Evolutionary conservation across 2,888 invertebrate species (phyloP).

Genomic region (Hymenopus coronatus): DNA sequence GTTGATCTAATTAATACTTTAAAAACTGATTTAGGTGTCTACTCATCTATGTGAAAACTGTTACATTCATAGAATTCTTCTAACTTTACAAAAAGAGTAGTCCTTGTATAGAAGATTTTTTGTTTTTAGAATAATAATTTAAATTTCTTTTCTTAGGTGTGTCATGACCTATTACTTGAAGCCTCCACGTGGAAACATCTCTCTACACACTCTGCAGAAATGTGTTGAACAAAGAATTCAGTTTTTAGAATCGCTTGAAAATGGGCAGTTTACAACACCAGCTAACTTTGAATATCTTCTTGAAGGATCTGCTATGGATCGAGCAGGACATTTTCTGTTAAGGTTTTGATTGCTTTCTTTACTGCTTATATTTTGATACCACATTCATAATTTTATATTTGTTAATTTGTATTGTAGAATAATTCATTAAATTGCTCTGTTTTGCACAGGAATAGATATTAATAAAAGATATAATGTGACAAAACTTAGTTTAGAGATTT

Average conservation of each 20-base stretch:
- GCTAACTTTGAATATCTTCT: slow-evolving; percentile 53
- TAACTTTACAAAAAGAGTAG: too few relatives aligned
- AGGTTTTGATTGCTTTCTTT: slow-evolving; percentile 1
- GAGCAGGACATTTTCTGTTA: slow-evolving; percentile 54
- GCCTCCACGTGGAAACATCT: slow-evolving; percentile 55
- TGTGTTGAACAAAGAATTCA: slow-evolving; percentile 53
- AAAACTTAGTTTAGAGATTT: too few relatives aligned
- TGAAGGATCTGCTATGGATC: slow-evolving; percentile 58
- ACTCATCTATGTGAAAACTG: too few relatives aligned
- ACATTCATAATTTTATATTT: too few relatives aligned
- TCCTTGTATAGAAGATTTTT: too few relatives aligned
- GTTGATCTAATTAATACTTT: too few relatives aligned
- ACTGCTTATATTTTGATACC: too few relatives aligned
- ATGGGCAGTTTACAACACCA: slow-evolving; percentile 44
- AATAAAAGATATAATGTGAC: too few relatives aligned
- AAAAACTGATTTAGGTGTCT: too few relatives aligned
- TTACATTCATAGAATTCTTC: too few relatives aligned
- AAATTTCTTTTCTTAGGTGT: background rate
- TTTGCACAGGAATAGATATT: background rate
- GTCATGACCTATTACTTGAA: slow-evolving; percentile 51
- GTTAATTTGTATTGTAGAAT: slow-evolving; percentile 48
- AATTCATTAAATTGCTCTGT: slow-evolving; percentile 31
- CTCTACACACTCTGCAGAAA: slow-evolving; percentile 54
- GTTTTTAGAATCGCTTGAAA: slow-evolving; percentile 49
- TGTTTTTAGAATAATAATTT: background rate